A percentile compares a stretch with the other conserved stretches of the same genome.
Evolutionary conservation across 1,140 invertebrate species (phyloP).

Genomic region (Cecropterus lyciades): DNA sequence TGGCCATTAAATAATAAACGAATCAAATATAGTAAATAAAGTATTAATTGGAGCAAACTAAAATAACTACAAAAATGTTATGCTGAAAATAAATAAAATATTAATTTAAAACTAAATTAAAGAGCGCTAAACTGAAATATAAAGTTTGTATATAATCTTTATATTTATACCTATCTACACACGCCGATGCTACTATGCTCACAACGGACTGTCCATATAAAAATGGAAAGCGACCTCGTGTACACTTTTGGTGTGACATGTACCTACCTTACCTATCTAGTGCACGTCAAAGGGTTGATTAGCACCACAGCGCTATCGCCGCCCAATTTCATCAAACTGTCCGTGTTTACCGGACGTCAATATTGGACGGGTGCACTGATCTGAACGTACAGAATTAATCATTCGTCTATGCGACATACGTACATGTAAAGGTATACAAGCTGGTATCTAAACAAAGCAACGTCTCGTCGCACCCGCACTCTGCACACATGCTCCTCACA

Average conservation of each 20-base stretch:
- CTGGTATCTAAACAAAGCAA: conserved; percentile 2
- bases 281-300: neutral
- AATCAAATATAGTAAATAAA: no score
- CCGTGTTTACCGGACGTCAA: neutral
- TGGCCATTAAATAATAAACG: no score
- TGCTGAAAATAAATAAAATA: no score
- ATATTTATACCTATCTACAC: neutral
- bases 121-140: no score
- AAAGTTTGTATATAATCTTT: no score
- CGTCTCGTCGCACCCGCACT: neutral
- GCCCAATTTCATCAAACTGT: neutral
- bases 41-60: no score
- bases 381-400: conserved; percentile 10
- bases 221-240: neutral
- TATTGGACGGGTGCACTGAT: conserved; percentile 13
- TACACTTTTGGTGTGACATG: conserved; percentile 6
- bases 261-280: neutral
- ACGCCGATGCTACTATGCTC: neutral
- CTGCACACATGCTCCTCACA: neutral
- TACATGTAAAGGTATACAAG: neutral
- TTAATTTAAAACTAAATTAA: no score
- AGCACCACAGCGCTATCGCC: neutral
- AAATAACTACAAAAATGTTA: no score
- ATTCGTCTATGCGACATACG: neutral
- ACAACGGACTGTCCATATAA: neutral